Evolutionary conservation across 2,888 invertebrate species (phyloP).

Genomic region (Pheosia tremula): DNA sequence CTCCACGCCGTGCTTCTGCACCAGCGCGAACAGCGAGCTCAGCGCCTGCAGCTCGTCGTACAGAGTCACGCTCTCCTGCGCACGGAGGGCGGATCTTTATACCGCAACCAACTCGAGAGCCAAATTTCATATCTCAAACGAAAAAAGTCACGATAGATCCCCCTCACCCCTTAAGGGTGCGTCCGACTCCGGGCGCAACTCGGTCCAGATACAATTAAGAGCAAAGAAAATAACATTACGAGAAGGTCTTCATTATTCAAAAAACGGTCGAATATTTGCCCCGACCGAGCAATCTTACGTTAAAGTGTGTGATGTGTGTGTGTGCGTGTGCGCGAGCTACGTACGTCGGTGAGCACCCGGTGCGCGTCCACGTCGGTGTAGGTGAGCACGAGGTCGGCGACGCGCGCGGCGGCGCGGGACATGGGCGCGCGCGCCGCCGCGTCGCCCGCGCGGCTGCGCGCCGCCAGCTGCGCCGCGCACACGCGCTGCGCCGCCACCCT

Average conservation of each 20-base stretch:
- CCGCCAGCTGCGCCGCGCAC: conserved; percentile 21
- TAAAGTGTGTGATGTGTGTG: neutral
- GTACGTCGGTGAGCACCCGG: conserved; percentile 22
- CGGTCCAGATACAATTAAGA: too few species aligned
- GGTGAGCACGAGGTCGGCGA: conserved; percentile 29
- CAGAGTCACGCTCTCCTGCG: conserved; percentile 17
- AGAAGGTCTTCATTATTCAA: too few species aligned
- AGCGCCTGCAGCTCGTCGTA: conserved; percentile 34
- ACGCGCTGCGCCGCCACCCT: conserved; percentile 29
- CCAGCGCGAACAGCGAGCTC: conserved; percentile 37
- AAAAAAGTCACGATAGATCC: too few species aligned
- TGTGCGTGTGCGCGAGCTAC: neutral
- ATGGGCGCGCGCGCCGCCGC: conserved; percentile 5
- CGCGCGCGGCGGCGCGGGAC: conserved; percentile 11
- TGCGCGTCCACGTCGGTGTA: conserved; percentile 16
- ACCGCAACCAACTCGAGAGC: too few species aligned
- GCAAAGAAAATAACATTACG: too few species aligned
- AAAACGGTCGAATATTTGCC: too few species aligned
- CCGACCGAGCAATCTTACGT: too few species aligned
- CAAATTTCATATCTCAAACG: too few species aligned
- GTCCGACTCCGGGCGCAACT: too few species aligned
- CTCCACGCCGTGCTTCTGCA: conserved; percentile 36
- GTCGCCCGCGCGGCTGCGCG: conserved; percentile 27
- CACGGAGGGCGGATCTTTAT: neutral
- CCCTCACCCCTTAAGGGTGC: too few species aligned